Conservation (phyloP, 1,140 invertebrate species). For the Sycophila sp. region DNA sequence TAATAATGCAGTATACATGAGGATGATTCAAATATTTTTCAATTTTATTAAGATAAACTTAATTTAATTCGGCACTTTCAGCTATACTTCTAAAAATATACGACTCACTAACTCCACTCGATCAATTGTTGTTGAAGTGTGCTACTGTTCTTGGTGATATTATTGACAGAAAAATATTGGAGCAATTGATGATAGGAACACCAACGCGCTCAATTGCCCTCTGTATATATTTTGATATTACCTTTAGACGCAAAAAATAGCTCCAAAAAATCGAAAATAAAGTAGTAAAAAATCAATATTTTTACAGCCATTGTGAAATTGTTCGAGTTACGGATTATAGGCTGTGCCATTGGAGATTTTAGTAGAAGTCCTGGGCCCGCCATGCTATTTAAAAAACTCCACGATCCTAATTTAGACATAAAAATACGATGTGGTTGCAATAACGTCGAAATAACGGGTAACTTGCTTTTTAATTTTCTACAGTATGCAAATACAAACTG, state of each 20-base stretch:
- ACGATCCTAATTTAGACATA: neutral
- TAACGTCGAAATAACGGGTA: conserved; percentile 46
- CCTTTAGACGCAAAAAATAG: too few species aligned
- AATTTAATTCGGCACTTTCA: conserved; percentile 40
- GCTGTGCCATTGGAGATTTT: conserved; percentile 70
- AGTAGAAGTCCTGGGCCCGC: conserved; percentile 49
- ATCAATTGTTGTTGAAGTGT: conserved; percentile 72
- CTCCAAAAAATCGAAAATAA: neutral
- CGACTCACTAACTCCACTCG: conserved; percentile 69
- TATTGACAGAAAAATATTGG: conserved; percentile 69
- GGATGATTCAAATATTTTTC: neutral
- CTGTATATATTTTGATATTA: conserved; percentile 54
- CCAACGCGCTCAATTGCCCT: conserved; percentile 61
- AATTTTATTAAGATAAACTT: neutral
- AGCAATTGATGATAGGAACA: conserved; percentile 65
- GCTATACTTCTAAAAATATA: conserved; percentile 70
- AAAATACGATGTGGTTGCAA: conserved; percentile 52
- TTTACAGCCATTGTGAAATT: conserved; percentile 67
- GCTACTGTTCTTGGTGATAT: conserved; percentile 70
- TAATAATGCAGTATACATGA: neutral
- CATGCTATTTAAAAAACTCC: neutral
- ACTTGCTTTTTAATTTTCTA: neutral
- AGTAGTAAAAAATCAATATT: conserved; percentile 7
- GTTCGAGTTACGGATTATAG: conserved; percentile 69
- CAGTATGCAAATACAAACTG: too few species aligned